Base-by-base conservation (phyloP, 2,888 invertebrate genomes). In the Caenorhabditis macrosperma region DNA sequence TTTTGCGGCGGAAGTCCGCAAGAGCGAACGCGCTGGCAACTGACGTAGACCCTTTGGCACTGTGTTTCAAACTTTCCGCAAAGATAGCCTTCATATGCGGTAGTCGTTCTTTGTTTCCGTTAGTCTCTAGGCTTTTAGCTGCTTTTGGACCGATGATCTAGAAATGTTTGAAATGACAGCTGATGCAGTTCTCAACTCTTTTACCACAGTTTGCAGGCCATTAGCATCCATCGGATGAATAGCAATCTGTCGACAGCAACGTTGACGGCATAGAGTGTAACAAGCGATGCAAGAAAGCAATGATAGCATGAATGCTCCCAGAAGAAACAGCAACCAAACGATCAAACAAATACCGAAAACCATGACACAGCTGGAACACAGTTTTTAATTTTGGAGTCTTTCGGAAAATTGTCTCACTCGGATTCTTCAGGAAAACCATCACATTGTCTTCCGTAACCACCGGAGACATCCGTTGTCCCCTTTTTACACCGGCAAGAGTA, bases 281-380 rank as follows among this genome's bases (percentile, higher is more conserved):
- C 77, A 81, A 9, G 71, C 38, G 4, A 77, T 55, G 41, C 67
- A 77, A 1, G 41, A 44, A 22, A 84, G 60, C 9, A 78, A 57
- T 6, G 80, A 63, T 3, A 86, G 55, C 67, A 86, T 82, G 12
- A 87, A 59, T 4, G 79, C 44, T 33, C 87, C 82, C 24, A 89
- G 74, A 48, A 89, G 78, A 33, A 85, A 69, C 5, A 88, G 28
- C 6, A 86, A 35, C 88, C 88, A 89, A 10, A 87, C 82, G n/a
- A 88, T 72, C n/a, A 88, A 44, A 63, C 89, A 89, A n/a, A 89
- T 82, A 22, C 86, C 88, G 35, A 88, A 78, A 3, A 89, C 30
- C 78, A 82, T 78, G 10, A 85, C 77, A 59, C 89, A 89, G 24
- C 89, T 89, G 67, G 66, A 87, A 83, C 46, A 22, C 24, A 30